A percentile compares a stretch with the other conserved stretches of the same genome.
phyloP scores from a whole-genome alignment of 2,113 vertebrate genomes.

The Gobiocypris rarus region DNA sequence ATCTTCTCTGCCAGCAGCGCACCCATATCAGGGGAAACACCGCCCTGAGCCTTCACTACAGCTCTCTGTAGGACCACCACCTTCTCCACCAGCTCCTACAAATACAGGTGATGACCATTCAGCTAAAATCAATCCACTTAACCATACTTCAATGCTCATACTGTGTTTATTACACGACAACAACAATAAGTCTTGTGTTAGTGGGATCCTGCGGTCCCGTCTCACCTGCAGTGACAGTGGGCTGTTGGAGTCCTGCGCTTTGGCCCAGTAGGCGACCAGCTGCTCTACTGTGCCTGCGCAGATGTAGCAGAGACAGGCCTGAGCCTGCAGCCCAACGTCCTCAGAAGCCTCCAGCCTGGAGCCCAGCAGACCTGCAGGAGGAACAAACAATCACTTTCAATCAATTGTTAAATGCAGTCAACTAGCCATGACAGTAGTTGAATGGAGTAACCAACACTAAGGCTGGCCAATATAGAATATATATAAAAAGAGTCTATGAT shows the following conservation, averaged over 20 bases:
- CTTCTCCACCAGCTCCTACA: slow-evolving; percentile 93
- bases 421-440: background rate
- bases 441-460: background rate
- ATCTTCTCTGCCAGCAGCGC: slow-evolving; percentile 87
- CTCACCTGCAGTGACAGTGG: slow-evolving; percentile 91
- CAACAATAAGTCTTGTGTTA: too few species aligned
- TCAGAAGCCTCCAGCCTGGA: slow-evolving; percentile 84
- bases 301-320: slow-evolving; percentile 95
- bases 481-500: too few species aligned
- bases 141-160: too few species aligned
- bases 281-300: slow-evolving; percentile 95
- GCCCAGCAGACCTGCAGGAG: slow-evolving; percentile 84
- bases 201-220: background rate
- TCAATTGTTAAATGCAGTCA: background rate
- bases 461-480: background rate
- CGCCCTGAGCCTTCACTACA: slow-evolving; percentile 81
- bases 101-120: background rate
- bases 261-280: slow-evolving; percentile 90
- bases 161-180: too few species aligned
- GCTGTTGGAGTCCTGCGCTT: slow-evolving; percentile 80
- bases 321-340: slow-evolving; percentile 79
- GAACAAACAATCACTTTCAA: background rate
- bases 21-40: slow-evolving; percentile 77
- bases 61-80: slow-evolving; percentile 89
- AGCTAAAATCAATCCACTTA: background rate